Evolutionary conservation across 2,797 vertebrate species (phyloP).

Genomic region (Nasua narica): DNA sequence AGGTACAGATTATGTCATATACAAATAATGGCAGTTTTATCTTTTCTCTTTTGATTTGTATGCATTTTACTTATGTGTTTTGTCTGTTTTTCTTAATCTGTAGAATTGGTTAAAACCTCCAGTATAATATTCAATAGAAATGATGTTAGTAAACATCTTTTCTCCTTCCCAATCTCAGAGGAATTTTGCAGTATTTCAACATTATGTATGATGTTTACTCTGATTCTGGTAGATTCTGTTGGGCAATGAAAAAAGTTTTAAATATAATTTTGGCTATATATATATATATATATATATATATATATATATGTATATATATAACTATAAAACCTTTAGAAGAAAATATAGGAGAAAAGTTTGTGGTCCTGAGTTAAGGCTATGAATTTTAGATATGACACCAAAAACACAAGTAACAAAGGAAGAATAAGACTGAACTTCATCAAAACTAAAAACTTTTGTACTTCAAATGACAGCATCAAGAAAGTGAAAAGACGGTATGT

Average conservation of each 20-base stretch:
- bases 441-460: neutral
- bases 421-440: neutral
- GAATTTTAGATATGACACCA: neutral
- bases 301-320: neutral
- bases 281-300: too few species aligned
- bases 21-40: neutral
- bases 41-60: neutral
- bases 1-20: neutral
- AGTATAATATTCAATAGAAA: neutral
- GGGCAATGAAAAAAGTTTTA: neutral
- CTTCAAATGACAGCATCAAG: neutral
- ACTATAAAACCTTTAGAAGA: neutral
- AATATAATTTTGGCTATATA: neutral
- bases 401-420: neutral
- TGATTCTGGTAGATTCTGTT: neutral
- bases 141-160: neutral
- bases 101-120: neutral
- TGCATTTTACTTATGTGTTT: neutral
- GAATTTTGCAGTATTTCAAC: neutral
- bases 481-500: neutral
- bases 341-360: neutral
- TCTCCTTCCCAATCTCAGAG: neutral
- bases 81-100: neutral
- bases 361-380: neutral
- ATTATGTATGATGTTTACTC: neutral